Evolutionary conservation across 1,140 invertebrate genomes (phyloP), one percentile per base, ranked within the genome.

Genomic region (Eriocheir sinensis): DNA sequence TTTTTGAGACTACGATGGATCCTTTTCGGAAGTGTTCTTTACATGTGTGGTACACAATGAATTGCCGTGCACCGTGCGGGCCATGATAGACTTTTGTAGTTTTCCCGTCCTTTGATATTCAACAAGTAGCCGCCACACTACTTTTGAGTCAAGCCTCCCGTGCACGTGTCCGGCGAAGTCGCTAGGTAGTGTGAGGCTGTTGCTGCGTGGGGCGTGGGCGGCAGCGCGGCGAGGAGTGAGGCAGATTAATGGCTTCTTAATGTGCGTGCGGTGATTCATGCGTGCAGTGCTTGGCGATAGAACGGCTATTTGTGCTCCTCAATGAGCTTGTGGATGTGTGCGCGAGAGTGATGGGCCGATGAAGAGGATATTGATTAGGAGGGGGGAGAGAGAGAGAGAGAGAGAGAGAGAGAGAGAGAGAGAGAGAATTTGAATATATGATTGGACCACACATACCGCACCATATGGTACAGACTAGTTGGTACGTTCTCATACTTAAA

Each of bases 381-480:
- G 27, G 0, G 0, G 36, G 34, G 38, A 4, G 9, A 21, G 36
- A 30, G 86, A 89, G 86, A 48, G 44, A 48, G 36, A 89, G 86
- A 48, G 36, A 48, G 86, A 89, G 86, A 48, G 44, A 41, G 86
- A 32, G 86, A 30, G 44, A 38, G 86, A 48, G 44, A 41, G 40
- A 89, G 38, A 89, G 30, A 89, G 86, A 17, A 6, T n/a, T n/a
- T n/a, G n/a, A n/a, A n/a, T n/a, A n/a, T n/a, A n/a, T n/a, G n/a
- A n/a, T n/a, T n/a, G n/a, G n/a, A n/a, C n/a, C n/a, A n/a, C n/a
- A n/a, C n/a, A n/a, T n/a, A n/a, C n/a, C n/a, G n/a, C n/a, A n/a
- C n/a, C n/a, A n/a, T n/a, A n/a, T n/a, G n/a, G n/a, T n/a, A n/a
- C n/a, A n/a, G n/a, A n/a, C n/a, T n/a, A n/a, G n/a, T n/a, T n/a